A percentile compares a stretch with the other conserved stretches of the same genome.
Evolutionary conservation across 1,140 invertebrate genomes (phyloP).

Genomic region (Rhynchophorus ferrugineus): DNA sequence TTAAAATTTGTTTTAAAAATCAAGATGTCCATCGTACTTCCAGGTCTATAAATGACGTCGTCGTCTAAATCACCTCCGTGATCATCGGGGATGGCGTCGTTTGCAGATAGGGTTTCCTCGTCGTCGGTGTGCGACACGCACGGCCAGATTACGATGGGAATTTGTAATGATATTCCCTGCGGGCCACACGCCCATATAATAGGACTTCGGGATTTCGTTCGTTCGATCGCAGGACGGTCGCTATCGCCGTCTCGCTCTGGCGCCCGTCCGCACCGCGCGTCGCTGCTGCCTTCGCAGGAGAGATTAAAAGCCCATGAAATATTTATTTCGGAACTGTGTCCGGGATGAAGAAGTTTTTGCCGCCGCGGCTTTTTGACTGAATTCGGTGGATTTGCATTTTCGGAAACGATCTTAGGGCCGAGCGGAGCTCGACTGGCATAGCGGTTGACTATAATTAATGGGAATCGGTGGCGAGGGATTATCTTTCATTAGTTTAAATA

Average conservation of each 20-base stretch:
- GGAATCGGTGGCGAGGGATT: too few relatives aligned
- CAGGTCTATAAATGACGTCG: too few relatives aligned
- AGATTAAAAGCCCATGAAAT: not conserved
- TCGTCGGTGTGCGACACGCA: not conserved
- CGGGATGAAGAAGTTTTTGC: not conserved
- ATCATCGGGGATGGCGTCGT: too few relatives aligned
- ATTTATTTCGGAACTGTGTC: not conserved
- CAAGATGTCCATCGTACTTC: too few relatives aligned
- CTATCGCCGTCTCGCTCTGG: too few relatives aligned
- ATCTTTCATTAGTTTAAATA: too few relatives aligned
- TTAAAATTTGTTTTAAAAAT: too few relatives aligned
- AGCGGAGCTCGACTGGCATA: too few relatives aligned
- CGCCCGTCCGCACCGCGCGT: not conserved
- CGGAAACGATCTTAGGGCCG: too few relatives aligned
- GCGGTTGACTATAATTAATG: too few relatives aligned
- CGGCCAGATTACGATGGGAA: not conserved
- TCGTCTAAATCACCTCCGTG: too few relatives aligned
- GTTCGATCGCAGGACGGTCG: too few relatives aligned
- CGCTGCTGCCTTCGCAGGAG: not conserved
- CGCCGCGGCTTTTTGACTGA: not conserved
- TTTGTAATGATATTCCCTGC: not conserved
- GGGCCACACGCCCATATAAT: not conserved
- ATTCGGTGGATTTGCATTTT: not conserved
- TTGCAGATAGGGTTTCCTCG: not conserved
- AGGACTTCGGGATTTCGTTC: not conserved